Conservation (phyloP, 1,140 invertebrate genomes). For the Caenorhabditis elegans region WBcel235 BX284606.5:4530501-4531000, state of each 20-base stretch:
- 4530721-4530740: constrained; percentile 12
- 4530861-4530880: too few relatives aligned
- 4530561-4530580: neutral
- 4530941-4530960: too few relatives aligned
- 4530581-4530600: neutral
- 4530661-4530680: too few relatives aligned
- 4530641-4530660: too few relatives aligned
- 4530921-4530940: too few relatives aligned
- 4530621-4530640: neutral
- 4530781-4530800: neutral
- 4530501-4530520: constrained; percentile 6
- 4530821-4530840: neutral
- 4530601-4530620: neutral
- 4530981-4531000: too few relatives aligned
- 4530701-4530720: neutral
- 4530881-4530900: too few relatives aligned
- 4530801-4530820: too few relatives aligned
- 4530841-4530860: neutral
- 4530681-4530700: neutral
- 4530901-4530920: too few relatives aligned
- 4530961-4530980: too few relatives aligned
- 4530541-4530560: neutral
- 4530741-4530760: neutral
- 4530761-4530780: neutral
- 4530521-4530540: neutral